Base-by-base conservation (phyloP, 1,140 invertebrate species). In the Linepithema humile region DNA sequence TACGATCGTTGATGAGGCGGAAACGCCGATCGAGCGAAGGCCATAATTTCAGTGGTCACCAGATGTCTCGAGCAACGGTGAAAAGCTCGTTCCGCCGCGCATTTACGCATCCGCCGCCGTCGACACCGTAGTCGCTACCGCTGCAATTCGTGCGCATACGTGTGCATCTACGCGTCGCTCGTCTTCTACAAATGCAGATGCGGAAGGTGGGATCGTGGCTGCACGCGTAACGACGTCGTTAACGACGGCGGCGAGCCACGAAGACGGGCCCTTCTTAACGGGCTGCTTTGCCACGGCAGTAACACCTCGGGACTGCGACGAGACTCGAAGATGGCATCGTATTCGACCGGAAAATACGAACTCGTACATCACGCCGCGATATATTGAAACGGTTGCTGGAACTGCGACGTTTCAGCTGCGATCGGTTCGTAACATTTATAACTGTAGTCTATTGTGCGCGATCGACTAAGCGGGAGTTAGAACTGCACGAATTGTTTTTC, bases 141-240 rank as follows among this genome's bases (percentile, higher is more conserved):
- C 70, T 17, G 55, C 48, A 78, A 70, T 69, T 62, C 60, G 45
- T 86, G 85, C 82, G 62, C 69, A 38, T 67, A 64, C 45, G 29
- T 69, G 69, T 69, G 69, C 65, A 29, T 77, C 40, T 15, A 73
- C 15, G 50, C 55, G 53, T 23, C 70, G 32, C 50, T 9, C 20
- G 35, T 50, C 73, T 77, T 23, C 35, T 32, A 23, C 60, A 43
- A 59, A 85, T 87, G 85, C 64, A 77, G 60, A 88, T 74, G 53
- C 78, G 40, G 40, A 74, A 74, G 78, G 78, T 82, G 60, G 48
- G 29, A 84, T 83, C 85, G 83, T 64, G 50, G 55, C 35, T 53
- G 64, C 57, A 32, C 38, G 26, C 78, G 82, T 88, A 90, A 90
- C 87, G 82, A 90, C 77, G 89, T 90, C 89, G 89, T 90, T 90